A percentile compares a stretch with the other conserved stretches of the same genome.
These are phyloP conservation scores for Magallana ariakensis DNA, from an alignment of 1,140 invertebrate species.

Conservation along the genomic window DNA sequence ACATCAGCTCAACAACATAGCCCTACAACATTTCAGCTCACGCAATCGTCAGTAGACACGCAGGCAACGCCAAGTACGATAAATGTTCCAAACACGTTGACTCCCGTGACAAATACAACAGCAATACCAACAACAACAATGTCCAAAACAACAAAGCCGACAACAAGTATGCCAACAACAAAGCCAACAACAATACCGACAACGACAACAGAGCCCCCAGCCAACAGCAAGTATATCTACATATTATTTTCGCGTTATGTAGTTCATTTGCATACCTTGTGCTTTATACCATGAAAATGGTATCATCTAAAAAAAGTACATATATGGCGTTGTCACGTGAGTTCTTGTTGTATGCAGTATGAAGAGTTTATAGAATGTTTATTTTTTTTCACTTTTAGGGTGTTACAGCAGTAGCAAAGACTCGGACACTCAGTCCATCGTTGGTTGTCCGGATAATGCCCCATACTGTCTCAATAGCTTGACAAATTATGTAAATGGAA, in stretches of 20 bases:
- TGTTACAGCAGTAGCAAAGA: background rate
- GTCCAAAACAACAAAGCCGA: background rate
- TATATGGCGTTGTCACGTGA: too few relatives aligned
- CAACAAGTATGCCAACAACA: background rate
- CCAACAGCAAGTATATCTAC: slow-evolving; percentile 14
- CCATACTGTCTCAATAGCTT: slow-evolving; percentile 15
- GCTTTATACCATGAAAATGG: too few relatives aligned
- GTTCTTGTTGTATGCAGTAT: too few relatives aligned
- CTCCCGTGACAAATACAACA: background rate
- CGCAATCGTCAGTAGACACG: too few relatives aligned
- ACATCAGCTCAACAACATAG: background rate
- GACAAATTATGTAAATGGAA: slow-evolving; percentile 3
- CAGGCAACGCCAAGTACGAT: too few relatives aligned
- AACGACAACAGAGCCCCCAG: slow-evolving; percentile 13
- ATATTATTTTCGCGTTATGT: too few relatives aligned
- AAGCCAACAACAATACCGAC: background rate
- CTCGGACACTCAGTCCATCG: background rate
- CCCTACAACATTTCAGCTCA: background rate
- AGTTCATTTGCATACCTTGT: too few relatives aligned
- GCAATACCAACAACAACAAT: background rate
- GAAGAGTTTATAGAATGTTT: too few relatives aligned
- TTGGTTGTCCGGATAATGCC: background rate
- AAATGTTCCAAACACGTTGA: background rate
- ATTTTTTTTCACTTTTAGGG: background rate
- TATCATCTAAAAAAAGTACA: too few relatives aligned